phyloP scores from a whole-genome alignment of 2,888 invertebrate species.

The Macrosiphum euphorbiae region DNA sequence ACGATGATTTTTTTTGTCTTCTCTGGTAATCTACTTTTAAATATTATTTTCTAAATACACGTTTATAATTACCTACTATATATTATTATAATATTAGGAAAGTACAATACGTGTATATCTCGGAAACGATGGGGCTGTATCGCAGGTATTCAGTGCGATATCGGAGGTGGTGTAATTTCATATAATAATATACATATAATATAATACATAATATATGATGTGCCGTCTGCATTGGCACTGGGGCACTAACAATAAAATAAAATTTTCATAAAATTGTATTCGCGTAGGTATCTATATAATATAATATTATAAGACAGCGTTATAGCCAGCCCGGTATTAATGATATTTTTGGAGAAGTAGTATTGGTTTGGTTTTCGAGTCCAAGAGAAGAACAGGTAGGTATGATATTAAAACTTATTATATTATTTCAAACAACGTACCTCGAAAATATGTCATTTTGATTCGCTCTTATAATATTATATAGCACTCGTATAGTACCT shows the following conservation, averaged over 20 bases:
- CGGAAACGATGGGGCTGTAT: background rate
- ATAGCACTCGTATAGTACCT: background rate
- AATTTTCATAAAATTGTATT: slow-evolving; percentile 2
- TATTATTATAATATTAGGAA: background rate
- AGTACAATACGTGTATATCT: background rate
- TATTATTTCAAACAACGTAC: background rate
- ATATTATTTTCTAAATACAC: background rate
- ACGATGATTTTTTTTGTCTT: background rate
- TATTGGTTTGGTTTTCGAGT: background rate
- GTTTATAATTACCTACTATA: background rate
- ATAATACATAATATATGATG: background rate
- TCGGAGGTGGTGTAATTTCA: background rate
- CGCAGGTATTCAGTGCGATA: background rate
- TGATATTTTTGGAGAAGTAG: background rate
- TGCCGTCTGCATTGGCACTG: background rate
- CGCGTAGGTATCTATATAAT: background rate
- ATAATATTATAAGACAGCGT: background rate
- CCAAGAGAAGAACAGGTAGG: too few species aligned
- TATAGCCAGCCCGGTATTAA: background rate
- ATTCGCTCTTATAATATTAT: background rate
- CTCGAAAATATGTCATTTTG: background rate
- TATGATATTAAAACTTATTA: background rate
- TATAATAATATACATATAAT: background rate
- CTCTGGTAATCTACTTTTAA: background rate
- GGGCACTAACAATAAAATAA: background rate